Percentiles rank a stretch among this genome's conserved stretches.
Evolutionary conservation across 2,888 invertebrate genomes (phyloP).

Genomic region (Xanthia icteritia): DNA sequence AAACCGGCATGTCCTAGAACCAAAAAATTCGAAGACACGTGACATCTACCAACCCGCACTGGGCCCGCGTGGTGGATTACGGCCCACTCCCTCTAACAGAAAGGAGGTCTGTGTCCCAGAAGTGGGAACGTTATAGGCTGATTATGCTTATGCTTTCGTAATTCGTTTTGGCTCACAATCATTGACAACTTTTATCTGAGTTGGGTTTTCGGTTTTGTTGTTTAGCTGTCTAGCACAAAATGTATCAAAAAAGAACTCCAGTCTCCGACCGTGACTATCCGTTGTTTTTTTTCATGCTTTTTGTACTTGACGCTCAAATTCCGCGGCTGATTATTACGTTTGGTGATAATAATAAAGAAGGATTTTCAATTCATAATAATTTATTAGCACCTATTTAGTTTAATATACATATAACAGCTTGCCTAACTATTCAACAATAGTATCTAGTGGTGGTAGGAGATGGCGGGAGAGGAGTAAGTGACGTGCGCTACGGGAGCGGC

Average conservation of each 20-base stretch:
- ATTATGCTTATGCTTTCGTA: no score
- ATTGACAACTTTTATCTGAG: not conserved
- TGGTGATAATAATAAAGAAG: not conserved
- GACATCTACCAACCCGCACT: no score
- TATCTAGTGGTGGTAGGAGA: constrained; percentile 84
- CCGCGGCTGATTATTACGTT: not conserved
- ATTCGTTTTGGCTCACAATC: not conserved
- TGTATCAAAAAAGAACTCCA: not conserved
- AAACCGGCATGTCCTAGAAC: no score
- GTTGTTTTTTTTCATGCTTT: not conserved
- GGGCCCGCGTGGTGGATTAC: no score
- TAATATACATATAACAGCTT: constrained; percentile 44
- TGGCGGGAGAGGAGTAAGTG: constrained; percentile 80
- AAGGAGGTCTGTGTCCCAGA: no score
- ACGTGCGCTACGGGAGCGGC: constrained; percentile 70
- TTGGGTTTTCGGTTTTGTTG: not conserved
- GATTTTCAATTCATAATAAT: constrained; percentile 61
- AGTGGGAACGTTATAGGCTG: no score
- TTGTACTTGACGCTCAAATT: not conserved
- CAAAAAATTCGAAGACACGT: no score
- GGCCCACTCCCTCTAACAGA: no score
- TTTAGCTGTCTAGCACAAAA: not conserved
- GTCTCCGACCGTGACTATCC: not conserved
- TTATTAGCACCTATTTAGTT: constrained; percentile 64
- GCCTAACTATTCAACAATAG: constrained; percentile 25